Base-by-base conservation (phyloP, 2,888 invertebrate genomes). In the Tenthredo scrophulariae region DNA sequence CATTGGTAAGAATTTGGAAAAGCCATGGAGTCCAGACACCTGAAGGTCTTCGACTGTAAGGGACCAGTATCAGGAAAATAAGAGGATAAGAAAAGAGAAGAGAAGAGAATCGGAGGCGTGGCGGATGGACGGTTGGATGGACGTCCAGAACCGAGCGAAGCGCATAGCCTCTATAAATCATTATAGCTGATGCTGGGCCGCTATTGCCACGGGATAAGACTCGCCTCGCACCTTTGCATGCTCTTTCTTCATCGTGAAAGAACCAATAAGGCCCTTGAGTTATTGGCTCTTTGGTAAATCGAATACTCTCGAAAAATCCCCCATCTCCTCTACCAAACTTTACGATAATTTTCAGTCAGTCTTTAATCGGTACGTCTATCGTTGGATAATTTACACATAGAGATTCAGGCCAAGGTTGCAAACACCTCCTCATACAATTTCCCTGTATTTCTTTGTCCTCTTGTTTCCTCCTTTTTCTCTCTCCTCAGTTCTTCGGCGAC, bases 101-200 rank as follows among this genome's bases (percentile, higher is more conserved):
- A 75, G 50, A 75, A 80, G 67, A 83, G 83, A 67, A 67, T 46
- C 43, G 83, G 65, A 67, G 88, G 89, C 89, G 88, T 90, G 90
- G 90, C 88, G 88, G 90, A 86, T 85, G 85, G 79, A 86, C 85
- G 84, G 22, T 50, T 75, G 84, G 84, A 54, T 79, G 70, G 83
- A 72, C 40, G 74, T 74, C 43, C 18, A 77, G 29, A 62, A 62
- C 62, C 62, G 40, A 80, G 65, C 80, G 43, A 37, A 26, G 80
- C 37, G n/a, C 62, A 29, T 6, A 83, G 83, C 67, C 29, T 67
- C 83, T 83, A 83, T 83, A 83, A 67, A 83, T 83, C 83, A 83
- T 83, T 62, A 80, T 80, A 62, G 80, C 58, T 62, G 58, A 50
- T 80, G 22, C 18, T 77, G 37, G 22, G 62, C 26, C 9, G 80